A percentile compares a stretch with the other conserved stretches of the same genome.
Evolutionary conservation across 2,797 vertebrate species (phyloP).

Genomic region (Hydrolagus colliei): DNA sequence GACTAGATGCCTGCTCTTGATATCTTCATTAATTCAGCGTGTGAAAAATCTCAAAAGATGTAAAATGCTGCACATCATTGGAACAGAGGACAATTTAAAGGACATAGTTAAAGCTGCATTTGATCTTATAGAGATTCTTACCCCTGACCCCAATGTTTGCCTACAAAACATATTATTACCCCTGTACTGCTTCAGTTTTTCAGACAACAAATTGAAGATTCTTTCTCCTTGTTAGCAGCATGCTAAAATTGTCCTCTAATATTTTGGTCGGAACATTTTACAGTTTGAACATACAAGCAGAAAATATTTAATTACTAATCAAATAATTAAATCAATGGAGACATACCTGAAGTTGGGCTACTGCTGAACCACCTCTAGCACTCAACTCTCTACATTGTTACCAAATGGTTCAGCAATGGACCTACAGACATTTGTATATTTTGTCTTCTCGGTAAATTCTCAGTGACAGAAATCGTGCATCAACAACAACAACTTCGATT

Average conservation of each 20-base stretch:
- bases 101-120: too few species aligned
- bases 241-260: neutral
- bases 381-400: neutral
- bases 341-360: too few species aligned
- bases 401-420: neutral
- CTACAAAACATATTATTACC: too few species aligned
- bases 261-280: neutral
- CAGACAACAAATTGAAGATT: neutral
- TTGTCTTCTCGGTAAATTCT: neutral
- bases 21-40: neutral
- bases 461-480: neutral
- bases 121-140: too few species aligned
- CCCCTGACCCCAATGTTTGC: too few species aligned
- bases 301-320: too few species aligned
- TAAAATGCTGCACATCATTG: neutral
- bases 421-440: neutral
- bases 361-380: neutral
- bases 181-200: neutral
- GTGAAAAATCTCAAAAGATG: neutral
- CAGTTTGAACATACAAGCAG: too few species aligned
- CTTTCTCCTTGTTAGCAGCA: neutral
- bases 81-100: neutral
- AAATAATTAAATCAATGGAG: too few species aligned
- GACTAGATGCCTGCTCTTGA: neutral
- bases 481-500: too few species aligned